Evolutionary conservation across 2,888 invertebrate species (phyloP).

Genomic region (Ichneumoninae sp.): DNA sequence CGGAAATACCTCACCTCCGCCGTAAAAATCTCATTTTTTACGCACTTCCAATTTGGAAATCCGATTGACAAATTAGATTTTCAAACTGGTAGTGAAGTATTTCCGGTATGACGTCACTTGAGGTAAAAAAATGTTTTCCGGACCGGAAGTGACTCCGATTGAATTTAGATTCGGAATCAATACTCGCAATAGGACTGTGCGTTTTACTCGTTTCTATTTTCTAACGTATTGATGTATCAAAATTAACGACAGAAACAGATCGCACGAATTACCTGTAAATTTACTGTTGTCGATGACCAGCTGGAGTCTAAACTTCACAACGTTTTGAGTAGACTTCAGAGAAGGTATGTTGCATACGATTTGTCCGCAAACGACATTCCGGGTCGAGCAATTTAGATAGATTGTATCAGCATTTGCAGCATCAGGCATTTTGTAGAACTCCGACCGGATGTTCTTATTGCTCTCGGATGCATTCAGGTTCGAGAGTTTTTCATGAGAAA

Average conservation of each 20-base stretch:
- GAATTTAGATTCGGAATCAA: no score
- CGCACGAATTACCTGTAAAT: constrained; percentile 66
- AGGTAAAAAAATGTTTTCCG: no score
- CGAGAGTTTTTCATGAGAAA: background rate
- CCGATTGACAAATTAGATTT: no score
- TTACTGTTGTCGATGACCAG: constrained; percentile 67
- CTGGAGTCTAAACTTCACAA: constrained; percentile 70
- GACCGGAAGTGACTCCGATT: no score
- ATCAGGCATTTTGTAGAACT: constrained; percentile 39
- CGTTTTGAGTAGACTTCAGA: constrained; percentile 70
- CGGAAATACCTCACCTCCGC: no score
- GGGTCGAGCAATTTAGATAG: constrained; percentile 74
- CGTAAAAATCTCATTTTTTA: no score
- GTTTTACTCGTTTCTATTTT: background rate
- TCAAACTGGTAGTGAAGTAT: no score
- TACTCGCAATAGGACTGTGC: no score
- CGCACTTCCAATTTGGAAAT: no score
- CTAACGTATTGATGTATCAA: background rate
- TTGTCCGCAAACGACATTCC: constrained; percentile 68
- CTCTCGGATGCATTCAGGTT: constrained; percentile 5
- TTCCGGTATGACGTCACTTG: no score
- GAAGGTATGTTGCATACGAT: constrained; percentile 71
- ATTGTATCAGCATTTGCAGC: constrained; percentile 44
- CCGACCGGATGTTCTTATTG: constrained; percentile 18
- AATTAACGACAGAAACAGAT: background rate